These are phyloP conservation scores for Dasysyrphus albostriatus DNA, from an alignment of 2,888 invertebrate genomes.

Conservation along the genomic window DNA sequence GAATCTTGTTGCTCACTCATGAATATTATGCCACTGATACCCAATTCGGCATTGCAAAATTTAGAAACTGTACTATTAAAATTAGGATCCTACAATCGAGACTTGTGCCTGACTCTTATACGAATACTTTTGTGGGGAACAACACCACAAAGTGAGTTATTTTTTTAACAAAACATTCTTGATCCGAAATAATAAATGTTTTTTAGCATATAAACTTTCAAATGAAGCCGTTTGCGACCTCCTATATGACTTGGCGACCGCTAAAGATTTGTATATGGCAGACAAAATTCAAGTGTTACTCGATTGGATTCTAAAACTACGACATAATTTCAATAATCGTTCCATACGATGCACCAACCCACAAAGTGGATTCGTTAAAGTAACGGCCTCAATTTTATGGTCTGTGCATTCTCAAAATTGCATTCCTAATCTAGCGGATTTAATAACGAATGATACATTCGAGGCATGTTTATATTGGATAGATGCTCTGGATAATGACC, in stretches of 20 bases:
- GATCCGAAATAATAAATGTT: background rate
- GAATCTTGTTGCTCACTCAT: conserved; percentile 90
- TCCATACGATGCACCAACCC: conserved; percentile 82
- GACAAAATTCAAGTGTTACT: conserved; percentile 88
- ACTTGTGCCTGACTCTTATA: conserved; percentile 86
- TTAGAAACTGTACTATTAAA: conserved; percentile 89
- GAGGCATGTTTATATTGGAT: conserved; percentile 92
- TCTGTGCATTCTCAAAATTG: conserved; percentile 87
- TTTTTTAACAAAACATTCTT: background rate
- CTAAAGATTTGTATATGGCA: conserved; percentile 84
- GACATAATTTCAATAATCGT: conserved; percentile 81
- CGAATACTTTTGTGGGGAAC: conserved; percentile 86
- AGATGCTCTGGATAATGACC: conserved; percentile 87
- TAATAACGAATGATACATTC: conserved; percentile 91
- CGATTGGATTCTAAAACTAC: conserved; percentile 87
- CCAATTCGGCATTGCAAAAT: conserved; percentile 85
- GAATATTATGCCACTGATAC: conserved; percentile 87
- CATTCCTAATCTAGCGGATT: conserved; percentile 87
- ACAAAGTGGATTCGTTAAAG: conserved; percentile 87
- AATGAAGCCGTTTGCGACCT: conserved; percentile 90
- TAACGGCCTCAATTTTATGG: conserved; percentile 93
- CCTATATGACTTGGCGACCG: conserved; percentile 90
- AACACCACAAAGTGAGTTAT: conserved; percentile 82
- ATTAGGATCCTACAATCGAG: conserved; percentile 87
- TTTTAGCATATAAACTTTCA: conserved; percentile 82